A percentile compares a stretch with the other conserved stretches of the same genome.
phyloP scores from a whole-genome alignment of 1,140 invertebrate species.

The Drosophila ficusphila region DNA sequence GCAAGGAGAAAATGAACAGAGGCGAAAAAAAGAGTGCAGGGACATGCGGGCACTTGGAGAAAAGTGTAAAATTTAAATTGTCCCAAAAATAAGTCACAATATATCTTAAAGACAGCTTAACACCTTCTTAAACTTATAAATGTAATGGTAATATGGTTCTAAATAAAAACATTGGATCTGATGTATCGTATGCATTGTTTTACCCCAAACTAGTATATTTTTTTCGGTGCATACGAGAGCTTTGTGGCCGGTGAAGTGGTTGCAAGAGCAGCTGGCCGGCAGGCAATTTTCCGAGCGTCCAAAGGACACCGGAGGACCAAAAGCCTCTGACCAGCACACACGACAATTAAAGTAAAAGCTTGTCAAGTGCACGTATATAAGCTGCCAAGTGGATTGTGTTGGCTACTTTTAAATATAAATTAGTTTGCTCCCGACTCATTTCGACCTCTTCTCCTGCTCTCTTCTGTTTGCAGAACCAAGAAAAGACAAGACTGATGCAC shows the following conservation, averaged over 20 bases:
- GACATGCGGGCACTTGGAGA: constrained; percentile 13
- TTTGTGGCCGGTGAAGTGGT: constrained; percentile 72
- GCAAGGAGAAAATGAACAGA: constrained; percentile 17
- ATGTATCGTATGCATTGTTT: too few species aligned
- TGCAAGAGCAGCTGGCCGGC: constrained; percentile 31
- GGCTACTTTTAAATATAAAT: constrained; percentile 53
- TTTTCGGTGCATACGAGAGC: constrained; percentile 30
- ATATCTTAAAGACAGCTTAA: too few species aligned
- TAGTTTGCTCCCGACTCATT: constrained; percentile 48
- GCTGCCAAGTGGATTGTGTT: constrained; percentile 16
- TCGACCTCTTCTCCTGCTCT: constrained; percentile 24
- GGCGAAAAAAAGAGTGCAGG: constrained; percentile 11
- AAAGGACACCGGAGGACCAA: constrained; percentile 45
- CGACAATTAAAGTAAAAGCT: constrained; percentile 81
- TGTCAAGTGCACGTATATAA: constrained; percentile 56
- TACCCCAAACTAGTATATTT: too few species aligned
- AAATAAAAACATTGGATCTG: too few species aligned
- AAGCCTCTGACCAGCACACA: constrained; percentile 32
- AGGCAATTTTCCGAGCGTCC: constrained; percentile 54
- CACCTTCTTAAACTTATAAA: too few species aligned
- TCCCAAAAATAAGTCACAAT: too few species aligned
- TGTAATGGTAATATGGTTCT: too few species aligned
- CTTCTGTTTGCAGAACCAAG: constrained; percentile 89
- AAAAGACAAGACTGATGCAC: constrained; percentile 94
- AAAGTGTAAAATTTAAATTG: too few species aligned